Base-by-base conservation (phyloP, 2,113 vertebrate species). In the Murina feae region DNA sequence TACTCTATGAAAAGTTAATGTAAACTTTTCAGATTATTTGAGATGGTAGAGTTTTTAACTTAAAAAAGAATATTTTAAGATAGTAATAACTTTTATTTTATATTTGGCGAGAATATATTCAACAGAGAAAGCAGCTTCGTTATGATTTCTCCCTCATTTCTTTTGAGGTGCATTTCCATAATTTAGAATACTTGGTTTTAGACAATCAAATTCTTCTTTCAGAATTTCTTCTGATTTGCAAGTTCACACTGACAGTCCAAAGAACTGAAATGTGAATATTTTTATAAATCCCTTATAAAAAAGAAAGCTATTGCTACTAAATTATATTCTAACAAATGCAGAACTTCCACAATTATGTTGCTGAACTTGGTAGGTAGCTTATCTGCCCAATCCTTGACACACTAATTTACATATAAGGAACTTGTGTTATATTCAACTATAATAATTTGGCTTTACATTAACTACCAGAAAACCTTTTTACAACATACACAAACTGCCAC, bases 251-350 rank as follows among this genome's bases (percentile, higher is more conserved):
- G 96, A 96, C 80, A 51, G 37, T 78, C 49, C 78, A 85, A 96
- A 95, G 86, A 84, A 96, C 60, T 80, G 65, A 91, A 96, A 94
- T 96, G 66, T 96, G 95, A 95, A 90, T 91, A 96, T 91, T 91
- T 96, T 94, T 37, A 1, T 74, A 90, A 96, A 86, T 96, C 69
- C 21, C 17, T 89, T 68, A 86, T 60, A 63, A 94, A 94, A 92
- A 83, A 89, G 17, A 85, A 92, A 94, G 18, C 44, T 66, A 79
- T 85, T 95, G 76, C 66, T 63, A 91, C 60, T 69, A 94, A 94
- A 95, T 93, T 91, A 82, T 68, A 87, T 51, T 94, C 32, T 80
- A 81, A 93, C 94, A 92, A 76, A 82, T 89, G 14, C 79, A 94
- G 58, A 86, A 90, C 25, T 94, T 95, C 86, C n/a, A 93, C 30